Base-by-base conservation (phyloP, 2,888 invertebrate genomes). In the Drosophila mettleri region DNA sequence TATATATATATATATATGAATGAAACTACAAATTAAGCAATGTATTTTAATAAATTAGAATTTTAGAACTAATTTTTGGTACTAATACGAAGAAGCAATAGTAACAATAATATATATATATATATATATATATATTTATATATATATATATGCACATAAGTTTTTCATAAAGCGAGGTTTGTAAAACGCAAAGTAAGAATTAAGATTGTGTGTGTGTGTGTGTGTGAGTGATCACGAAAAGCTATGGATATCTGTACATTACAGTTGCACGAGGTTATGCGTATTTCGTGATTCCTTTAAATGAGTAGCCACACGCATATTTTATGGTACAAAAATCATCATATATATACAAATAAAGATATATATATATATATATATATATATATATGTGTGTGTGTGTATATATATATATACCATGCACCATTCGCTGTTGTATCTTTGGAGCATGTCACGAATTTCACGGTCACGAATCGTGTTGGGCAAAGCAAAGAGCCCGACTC, bases 361-460 rank as follows among this genome's bases (percentile, higher is more conserved):
- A 16, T 27, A 45, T 27, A 27, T 27, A 16, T 27, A 27, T 10
- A 27, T 45, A 27, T 27, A 27, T 18, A 45, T n/a, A 20, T 43
- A 22, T n/a, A 24, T 24, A 9, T 43, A 41, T 14, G 8, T 14
- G 14, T 39, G 20, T 41, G 22, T 31, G 0, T 31, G 2, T 16
- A 8, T 8, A 16, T 16, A 36, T 36, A 16, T 14, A 14, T 16
- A 24, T 24, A 18, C 18, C 7, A 51, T 43, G 29, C 55, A 57
- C 33, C 60, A 67, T 68, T 75, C 46, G 53, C 39, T 48, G 52
- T 65, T 59, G n/a, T 60, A 70, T 65, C 59, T 70, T 51, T 53
- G 64, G 39, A 61, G 43, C 76, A 69, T 72, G 76, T 84, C 80
- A 81, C 85, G 80, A 78, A 67, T 85, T 82, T 82, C 78, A 82